These are phyloP conservation scores for Eulemur coronatus DNA, from an alignment of 2,797 vertebrate species.

Conservation along the genomic window DNA sequence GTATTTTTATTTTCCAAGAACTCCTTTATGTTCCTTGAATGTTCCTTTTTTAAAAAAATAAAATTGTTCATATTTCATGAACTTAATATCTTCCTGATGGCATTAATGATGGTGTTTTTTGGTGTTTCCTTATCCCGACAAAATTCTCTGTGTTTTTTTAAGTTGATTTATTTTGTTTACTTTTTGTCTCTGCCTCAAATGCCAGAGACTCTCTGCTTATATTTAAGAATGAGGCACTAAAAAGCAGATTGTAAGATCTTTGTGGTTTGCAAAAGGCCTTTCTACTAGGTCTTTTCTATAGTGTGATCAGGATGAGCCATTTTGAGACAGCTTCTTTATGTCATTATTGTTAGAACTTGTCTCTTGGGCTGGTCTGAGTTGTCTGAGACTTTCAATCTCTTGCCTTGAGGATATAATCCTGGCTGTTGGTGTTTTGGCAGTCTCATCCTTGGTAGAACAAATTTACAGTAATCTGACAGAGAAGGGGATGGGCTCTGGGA, in stretches of 20 bases:
- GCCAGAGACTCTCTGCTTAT: neutral
- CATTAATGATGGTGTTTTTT: neutral
- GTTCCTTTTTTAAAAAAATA: neutral
- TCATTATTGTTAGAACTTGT: neutral
- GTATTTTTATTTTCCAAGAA: neutral
- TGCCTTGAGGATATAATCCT: neutral
- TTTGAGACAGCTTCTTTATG: neutral
- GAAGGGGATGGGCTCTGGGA: neutral
- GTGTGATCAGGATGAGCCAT: neutral
- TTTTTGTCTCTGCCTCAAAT: neutral
- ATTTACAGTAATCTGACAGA: neutral
- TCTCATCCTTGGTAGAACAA: neutral
- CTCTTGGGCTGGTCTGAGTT: neutral
- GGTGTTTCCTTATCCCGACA: neutral
- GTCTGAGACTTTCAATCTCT: neutral
- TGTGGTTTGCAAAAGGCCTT: neutral
- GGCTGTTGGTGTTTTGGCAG: neutral
- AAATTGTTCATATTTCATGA: neutral
- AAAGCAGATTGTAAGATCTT: neutral
- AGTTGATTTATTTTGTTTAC: neutral
- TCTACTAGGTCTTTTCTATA: neutral
- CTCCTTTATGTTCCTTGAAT: neutral
- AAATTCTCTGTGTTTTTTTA: neutral
- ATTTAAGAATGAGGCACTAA: neutral
- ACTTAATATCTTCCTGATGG: neutral